These are phyloP conservation scores for Daubentonia madagascariensis DNA, from an alignment of 2,113 vertebrate genomes.

Conservation along the genomic window DNA sequence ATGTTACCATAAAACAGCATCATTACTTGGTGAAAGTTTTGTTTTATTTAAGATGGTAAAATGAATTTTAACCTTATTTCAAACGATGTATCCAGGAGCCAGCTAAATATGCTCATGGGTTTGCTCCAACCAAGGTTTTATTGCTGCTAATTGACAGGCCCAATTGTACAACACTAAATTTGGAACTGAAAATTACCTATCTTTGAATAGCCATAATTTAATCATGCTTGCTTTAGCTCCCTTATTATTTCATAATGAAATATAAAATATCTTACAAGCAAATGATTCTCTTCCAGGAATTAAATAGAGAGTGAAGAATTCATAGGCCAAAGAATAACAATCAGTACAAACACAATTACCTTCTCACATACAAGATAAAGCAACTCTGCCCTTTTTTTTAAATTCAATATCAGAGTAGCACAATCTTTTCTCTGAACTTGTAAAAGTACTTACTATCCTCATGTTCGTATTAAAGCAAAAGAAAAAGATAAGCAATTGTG, in stretches of 20 bases:
- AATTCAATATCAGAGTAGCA: neutral
- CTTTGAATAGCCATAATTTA: conserved; percentile 58
- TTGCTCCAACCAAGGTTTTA: neutral
- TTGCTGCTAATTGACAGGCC: conserved; percentile 56
- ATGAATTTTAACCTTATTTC: conserved; percentile 45
- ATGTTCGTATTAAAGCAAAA: neutral
- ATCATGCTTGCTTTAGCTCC: conserved; percentile 59
- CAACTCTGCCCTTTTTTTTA: neutral
- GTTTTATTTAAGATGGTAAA: conserved; percentile 34
- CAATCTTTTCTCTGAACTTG: neutral
- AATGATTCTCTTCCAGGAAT: conserved; percentile 54
- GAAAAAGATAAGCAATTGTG: neutral
- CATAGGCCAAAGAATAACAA: conserved; percentile 38
- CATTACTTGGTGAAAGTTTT: neutral
- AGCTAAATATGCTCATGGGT: conserved; percentile 19
- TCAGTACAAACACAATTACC: conserved; percentile 42
- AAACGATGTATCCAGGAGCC: neutral
- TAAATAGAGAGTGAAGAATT: conserved; percentile 46
- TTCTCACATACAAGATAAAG: neutral
- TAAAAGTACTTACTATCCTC: neutral
- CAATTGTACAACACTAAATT: conserved; percentile 52
- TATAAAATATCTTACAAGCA: conserved; percentile 51
- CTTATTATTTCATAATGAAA: conserved; percentile 73
- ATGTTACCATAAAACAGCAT: neutral
- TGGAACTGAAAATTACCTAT: conserved; percentile 51